Base-by-base conservation (phyloP, 2,888 invertebrate species). In the Sphaerophoria taeniata region DNA sequence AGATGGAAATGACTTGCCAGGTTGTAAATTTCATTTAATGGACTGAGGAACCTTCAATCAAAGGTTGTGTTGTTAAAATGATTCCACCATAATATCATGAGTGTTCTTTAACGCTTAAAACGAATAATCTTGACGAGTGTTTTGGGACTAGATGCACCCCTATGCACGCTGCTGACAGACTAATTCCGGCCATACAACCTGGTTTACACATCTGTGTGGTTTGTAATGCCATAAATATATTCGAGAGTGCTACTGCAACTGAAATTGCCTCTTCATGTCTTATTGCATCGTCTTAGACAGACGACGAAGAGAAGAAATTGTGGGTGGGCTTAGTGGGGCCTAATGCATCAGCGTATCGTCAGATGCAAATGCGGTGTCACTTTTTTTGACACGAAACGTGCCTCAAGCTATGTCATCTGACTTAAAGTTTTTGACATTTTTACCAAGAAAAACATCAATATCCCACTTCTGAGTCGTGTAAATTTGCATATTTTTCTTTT, bases 11-110 rank as follows among this genome's bases (percentile, higher is more conserved):
- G 79, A 84, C 60, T 78, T 79, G 83, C 79, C 71, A 79, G 53
- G 45, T 65, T 74, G 83, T 83, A 79, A 83, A 78, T 79, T 61
- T 67, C 60, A 14, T 71, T 71, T 71, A 79, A 84, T 79, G 71
- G 74, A 70, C 43, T 24, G 75, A 36, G 60, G 75, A 36, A 39
- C 69, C 79, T 79, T 83, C 79, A 83, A 83, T 78, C 78, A 84
- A 84, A 75, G 24, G 71, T 81, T 72, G 49, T 67, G 80, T 81
- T 65, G 76, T 75, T 76, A 75, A 82, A 76, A 65, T 61, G 55
- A 72, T 65, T 76, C 36, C 56, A 34, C 49, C 60, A 60, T 43
- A 61, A 58, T n/a, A 55, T 39, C 24, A 49, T 9, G 14, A 36
- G 53, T 45, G 34, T 79, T 51, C 24, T 51, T 51, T 43, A 43